Percentiles rank a stretch among this genome's conserved stretches.
phyloP scores from a whole-genome alignment of 2,113 vertebrate genomes.

The Psephotus haematonotus region DNA sequence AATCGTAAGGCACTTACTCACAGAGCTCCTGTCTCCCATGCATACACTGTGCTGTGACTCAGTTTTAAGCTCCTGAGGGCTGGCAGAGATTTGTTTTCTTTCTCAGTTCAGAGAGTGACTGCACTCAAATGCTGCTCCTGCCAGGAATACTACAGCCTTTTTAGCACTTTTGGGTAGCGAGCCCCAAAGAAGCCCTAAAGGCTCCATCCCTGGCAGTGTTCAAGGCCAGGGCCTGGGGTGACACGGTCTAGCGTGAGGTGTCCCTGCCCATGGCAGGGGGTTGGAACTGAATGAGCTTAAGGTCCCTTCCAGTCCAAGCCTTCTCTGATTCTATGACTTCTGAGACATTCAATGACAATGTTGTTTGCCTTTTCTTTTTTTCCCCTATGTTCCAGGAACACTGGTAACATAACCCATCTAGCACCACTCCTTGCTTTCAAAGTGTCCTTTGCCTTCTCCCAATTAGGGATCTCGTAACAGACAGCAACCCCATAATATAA shows the following conservation, averaged over 20 bases:
- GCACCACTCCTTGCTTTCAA: not conserved
- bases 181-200: not conserved
- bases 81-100: not conserved
- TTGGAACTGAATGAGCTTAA: not conserved
- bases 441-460: not conserved
- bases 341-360: not conserved
- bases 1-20: not conserved
- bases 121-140: not conserved
- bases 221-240: not conserved
- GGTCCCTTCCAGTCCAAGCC: not conserved
- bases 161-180: not conserved
- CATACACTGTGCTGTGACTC: rapidly evolving
- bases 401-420: not conserved
- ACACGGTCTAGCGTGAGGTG: not conserved
- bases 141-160: not conserved
- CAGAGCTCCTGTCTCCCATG: not conserved
- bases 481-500: not conserved
- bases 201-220: not conserved
- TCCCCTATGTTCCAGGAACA: not conserved
- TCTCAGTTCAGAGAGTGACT: not conserved
- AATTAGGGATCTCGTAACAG: not conserved
- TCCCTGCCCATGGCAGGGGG: not conserved
- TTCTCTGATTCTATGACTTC: not conserved
- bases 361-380: not conserved
- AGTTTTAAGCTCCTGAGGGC: not conserved